These are phyloP conservation scores for Ariolimax columbianus DNA, from an alignment of 2,888 invertebrate genomes.

Conservation along the genomic window DNA sequence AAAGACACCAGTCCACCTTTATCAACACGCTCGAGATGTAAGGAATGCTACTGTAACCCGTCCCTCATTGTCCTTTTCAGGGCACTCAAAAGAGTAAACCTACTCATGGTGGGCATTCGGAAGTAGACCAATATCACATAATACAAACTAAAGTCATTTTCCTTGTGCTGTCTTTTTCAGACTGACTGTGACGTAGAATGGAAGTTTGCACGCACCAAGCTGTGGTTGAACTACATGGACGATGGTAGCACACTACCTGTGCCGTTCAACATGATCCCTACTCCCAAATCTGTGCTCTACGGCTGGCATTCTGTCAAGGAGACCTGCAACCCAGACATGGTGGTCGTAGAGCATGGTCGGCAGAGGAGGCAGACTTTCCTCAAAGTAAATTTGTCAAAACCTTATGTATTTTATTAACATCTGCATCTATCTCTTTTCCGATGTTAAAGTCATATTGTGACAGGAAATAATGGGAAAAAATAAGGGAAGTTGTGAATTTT, in stretches of 20 bases:
- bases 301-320: conserved; percentile 61
- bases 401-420: too few relatives aligned
- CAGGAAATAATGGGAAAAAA: not conserved
- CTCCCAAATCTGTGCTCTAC: conserved; percentile 75
- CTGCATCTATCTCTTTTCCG: too few relatives aligned
- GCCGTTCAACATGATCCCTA: conserved; percentile 85
- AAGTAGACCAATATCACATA: too few relatives aligned
- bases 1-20: too few relatives aligned
- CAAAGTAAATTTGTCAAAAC: conserved; percentile 70
- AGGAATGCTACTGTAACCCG: too few relatives aligned
- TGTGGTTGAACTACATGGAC: conserved; percentile 86
- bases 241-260: conserved; percentile 85
- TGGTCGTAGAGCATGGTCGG: conserved; percentile 63
- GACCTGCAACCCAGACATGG: conserved; percentile 63
- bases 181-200: conserved; percentile 84
- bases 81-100: too few relatives aligned
- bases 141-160: not conserved
- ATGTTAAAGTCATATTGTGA: too few relatives aligned
- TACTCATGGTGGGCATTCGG: too few relatives aligned
- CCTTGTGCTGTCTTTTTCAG: conserved; percentile 56
- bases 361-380: conserved; percentile 76
- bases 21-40: too few relatives aligned
- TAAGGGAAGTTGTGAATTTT: too few relatives aligned
- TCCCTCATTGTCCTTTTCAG: too few relatives aligned
- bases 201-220: conserved; percentile 87